Base-by-base conservation (phyloP, 2,888 invertebrate species). In the Phengaris alcon region DNA sequence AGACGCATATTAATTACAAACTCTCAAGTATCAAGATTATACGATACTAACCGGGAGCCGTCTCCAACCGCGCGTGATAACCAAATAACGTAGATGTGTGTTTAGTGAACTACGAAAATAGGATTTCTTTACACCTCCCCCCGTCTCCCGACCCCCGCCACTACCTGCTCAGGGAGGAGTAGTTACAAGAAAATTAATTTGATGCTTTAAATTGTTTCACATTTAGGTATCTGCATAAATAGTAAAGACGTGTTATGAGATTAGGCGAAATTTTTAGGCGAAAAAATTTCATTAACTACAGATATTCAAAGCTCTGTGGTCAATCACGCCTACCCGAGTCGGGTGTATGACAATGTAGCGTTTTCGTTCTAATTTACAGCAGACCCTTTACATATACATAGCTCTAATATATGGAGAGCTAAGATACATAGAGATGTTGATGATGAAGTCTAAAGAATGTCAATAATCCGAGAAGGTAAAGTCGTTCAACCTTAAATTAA, bases 61-160 rank as follows among this genome's bases (percentile, higher is more conserved):
- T 86, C 88, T 88, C 86, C 91, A 84, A 59, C 85, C 90, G 88
- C 85, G 91, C 93, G 90, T 87, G 81, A 78, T 91, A 91, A 93
- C 90, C 80, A 90, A 90, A 91, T 93, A 90, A 93, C 86, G 87
- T 83, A 87, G 88, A 22, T 22, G 87, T 85, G 84, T 84, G 90
- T 88, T 87, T 89, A 93, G 88, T 92, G 92, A 93, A 93, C 92
- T 93, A 93, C 93, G 92, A 93, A 92, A 93, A 92, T 91, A 91
- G 91, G 91, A 92, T 93, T 93, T 91, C 90, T 91, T 90, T 88
- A 80, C 82, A 82, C 81, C 79, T 82, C 82, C 79, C 80, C 80
- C 80, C 22, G 22, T 22, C 77, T 79, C 77, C 75, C 79, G 22
- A 22, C 69, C n/a, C n/a, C 44, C 48, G 13, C 72, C 35, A 35